Evolutionary conservation across 2,888 invertebrate genomes (phyloP), one percentile per base, ranked within the genome.

Genomic region (Thyatira batis): DNA sequence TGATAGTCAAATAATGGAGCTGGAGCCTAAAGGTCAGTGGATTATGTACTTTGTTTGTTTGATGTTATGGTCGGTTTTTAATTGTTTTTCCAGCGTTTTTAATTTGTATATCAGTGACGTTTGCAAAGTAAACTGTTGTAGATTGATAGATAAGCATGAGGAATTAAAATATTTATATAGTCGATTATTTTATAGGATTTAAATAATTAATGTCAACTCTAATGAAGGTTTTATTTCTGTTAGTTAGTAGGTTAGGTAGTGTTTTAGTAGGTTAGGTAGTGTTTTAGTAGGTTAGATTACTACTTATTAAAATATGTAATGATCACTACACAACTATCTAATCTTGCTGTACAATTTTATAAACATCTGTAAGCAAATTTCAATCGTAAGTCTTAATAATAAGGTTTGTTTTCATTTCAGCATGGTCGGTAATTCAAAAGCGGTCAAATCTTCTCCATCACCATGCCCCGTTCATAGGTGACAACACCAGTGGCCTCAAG

Each of bases 401-500:
- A 78, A 33, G 4, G 13, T 13, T 13, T 13, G 6, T 80, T 50
- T 48, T 63, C 43, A 11, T 27, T 76, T 72, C 0, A 89, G 93
- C 89, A 45, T 87, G 87, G 88, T 77, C 80, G 11, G 81, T 82
- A 28, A 92, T 95, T 55, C 87, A 92, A 8, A 92, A 85, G 50
- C 93, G 96, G 4, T 93, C 94, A 0, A 92, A 93, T 43, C 85
- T 97, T 4, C 82, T 95, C 0, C 97, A 96, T 76, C 95, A 97
- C 74, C 96, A 97, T 72, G 88, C 93, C 2, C 93, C 94, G 6
- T 92, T 94, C 1, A 85, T 93, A 0, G 95, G 94, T 65, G 94
- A 95, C 0, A 94, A 94, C 3, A 94, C 94, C 30, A 95, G 95
- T 0, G 96, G 97, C 70, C 85, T 96, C 21, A 94, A 94, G 69